Conservation (phyloP, 1,140 invertebrate genomes). For the Hypsibius dujardini region DNA sequence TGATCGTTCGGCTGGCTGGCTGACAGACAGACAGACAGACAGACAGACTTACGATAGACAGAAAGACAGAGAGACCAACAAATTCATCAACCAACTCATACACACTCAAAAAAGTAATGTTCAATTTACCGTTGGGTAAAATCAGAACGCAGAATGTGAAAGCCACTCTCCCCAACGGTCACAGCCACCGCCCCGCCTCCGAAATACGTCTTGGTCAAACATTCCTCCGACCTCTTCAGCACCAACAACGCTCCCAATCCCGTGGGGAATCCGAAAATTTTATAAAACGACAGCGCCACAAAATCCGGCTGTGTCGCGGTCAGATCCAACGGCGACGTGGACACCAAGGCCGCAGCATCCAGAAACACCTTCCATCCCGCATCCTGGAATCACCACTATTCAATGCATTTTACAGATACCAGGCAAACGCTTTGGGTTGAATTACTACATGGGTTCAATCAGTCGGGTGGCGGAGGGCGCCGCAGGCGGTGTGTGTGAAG, state of each 20-base stretch:
- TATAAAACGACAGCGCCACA: constrained; percentile 82
- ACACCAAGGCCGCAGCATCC: constrained; percentile 64
- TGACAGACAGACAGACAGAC: no score
- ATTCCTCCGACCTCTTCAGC: constrained; percentile 43
- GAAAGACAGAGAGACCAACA: no score
- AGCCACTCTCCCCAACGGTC: constrained; percentile 47
- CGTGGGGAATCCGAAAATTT: constrained; percentile 92
- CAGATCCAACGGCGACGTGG: constrained; percentile 61
- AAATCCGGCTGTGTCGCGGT: constrained; percentile 58
- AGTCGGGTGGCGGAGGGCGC: no score
- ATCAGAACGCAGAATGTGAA: constrained; percentile 45
- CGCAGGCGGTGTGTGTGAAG: no score
- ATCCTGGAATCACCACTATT: constrained; percentile 44
- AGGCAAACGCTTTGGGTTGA: no score
- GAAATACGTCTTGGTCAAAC: constrained; percentile 51
- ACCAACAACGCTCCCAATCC: constrained; percentile 66
- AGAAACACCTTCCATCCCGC: constrained; percentile 59
- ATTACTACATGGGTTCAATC: no score
- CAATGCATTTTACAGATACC: no score
- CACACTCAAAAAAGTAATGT: no score
- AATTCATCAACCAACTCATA: no score
- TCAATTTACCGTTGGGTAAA: constrained; percentile 53
- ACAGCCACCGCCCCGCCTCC: constrained; percentile 79
- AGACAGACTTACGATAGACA: no score
- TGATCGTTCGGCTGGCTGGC: no score